Evolutionary conservation across 1,140 invertebrate genomes (phyloP).

Genomic region (Frieseomelitta varia): DNA sequence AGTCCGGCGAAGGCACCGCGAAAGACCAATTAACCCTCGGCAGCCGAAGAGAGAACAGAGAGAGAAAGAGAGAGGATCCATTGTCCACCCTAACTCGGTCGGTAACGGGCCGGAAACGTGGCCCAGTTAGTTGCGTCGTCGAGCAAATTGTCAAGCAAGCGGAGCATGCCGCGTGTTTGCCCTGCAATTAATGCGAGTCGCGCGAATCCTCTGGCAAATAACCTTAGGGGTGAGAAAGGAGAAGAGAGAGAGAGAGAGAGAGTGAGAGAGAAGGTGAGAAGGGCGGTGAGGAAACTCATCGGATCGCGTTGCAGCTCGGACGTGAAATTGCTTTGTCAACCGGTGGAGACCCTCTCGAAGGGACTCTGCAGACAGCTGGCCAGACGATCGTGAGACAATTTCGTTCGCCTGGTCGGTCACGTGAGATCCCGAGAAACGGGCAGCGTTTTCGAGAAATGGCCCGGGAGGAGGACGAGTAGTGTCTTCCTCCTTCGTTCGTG

Average conservation of each 20-base stretch:
- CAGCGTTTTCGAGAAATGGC: neutral
- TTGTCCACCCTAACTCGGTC: neutral
- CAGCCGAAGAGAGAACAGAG: too few species aligned
- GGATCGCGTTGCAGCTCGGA: constrained; percentile 43
- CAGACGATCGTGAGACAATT: constrained; percentile 63
- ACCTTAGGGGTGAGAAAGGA: neutral
- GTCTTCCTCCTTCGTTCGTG: neutral
- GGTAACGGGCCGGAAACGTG: neutral
- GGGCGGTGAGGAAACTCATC: constrained; percentile 19
- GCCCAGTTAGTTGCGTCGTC: constrained; percentile 13
- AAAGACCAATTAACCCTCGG: neutral
- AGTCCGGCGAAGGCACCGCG: neutral
- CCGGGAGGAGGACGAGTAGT: too few species aligned
- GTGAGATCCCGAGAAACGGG: neutral
- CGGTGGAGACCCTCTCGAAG: constrained; percentile 38
- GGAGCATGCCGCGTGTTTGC: constrained; percentile 33
- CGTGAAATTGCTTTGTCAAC: constrained; percentile 67
- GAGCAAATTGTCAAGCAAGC: constrained; percentile 31
- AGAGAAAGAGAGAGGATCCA: neutral
- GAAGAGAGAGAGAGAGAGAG: neutral
- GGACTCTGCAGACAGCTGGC: constrained; percentile 22
- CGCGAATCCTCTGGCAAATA: constrained; percentile 40
- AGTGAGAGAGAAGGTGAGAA: neutral
- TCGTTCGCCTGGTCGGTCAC: constrained; percentile 50
- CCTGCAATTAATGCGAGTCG: constrained; percentile 48